Conservation (phyloP, 2,113 vertebrate genomes). For the Apodemus sylvaticus region DNA sequence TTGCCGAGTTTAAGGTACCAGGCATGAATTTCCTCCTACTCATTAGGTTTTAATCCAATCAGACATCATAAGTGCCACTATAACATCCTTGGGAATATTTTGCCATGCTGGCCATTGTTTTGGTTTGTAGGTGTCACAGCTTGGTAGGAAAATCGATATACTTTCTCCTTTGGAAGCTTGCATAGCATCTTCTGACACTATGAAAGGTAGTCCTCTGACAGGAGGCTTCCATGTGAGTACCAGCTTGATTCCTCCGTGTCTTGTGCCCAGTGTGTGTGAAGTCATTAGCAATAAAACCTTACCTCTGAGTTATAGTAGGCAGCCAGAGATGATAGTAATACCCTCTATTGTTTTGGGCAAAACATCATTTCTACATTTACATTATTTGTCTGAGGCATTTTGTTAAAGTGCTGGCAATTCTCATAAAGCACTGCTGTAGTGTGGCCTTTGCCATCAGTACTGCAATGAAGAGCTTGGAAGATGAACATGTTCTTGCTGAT, state of each 20-base stretch:
- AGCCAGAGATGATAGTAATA: neutral
- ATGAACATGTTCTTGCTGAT: neutral
- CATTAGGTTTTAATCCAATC: neutral
- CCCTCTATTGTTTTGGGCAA: neutral
- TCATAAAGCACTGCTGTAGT: too few relatives aligned
- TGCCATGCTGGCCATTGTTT: neutral
- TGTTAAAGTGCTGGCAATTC: neutral
- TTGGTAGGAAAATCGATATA: neutral
- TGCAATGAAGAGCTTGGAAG: neutral
- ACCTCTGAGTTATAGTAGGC: neutral
- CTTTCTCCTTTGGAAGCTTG: neutral
- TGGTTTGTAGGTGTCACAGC: neutral
- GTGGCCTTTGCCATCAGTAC: too few relatives aligned
- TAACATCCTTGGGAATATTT: neutral
- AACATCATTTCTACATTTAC: neutral
- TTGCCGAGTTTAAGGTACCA: neutral
- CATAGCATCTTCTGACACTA: neutral
- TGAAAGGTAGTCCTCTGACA: neutral
- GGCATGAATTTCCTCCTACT: neutral
- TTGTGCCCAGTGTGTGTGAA: too few relatives aligned
- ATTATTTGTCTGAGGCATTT: neutral
- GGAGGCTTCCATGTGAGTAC: too few relatives aligned
- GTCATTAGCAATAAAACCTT: neutral
- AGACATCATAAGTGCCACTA: neutral
- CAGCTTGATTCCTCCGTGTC: neutral